Conservation (phyloP, 2,797 vertebrate genomes). For the Cyprinella venusta region DNA sequence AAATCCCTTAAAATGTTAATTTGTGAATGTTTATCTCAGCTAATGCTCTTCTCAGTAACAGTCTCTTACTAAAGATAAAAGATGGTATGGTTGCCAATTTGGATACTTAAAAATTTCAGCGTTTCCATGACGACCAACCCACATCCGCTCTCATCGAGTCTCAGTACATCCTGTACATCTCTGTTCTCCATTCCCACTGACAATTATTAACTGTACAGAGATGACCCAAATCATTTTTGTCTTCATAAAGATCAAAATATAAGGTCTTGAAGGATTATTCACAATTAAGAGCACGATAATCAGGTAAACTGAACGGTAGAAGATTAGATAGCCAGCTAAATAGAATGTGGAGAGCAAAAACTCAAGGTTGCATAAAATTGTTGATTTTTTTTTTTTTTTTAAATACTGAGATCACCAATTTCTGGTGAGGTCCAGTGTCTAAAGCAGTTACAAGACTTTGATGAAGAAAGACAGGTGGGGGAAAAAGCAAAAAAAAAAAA, state of each 20-base stretch:
- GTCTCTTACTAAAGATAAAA: slow-evolving; percentile 17
- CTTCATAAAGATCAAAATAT: background rate
- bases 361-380: slow-evolving; percentile 30
- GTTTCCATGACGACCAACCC: slow-evolving; percentile 56
- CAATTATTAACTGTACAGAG: background rate
- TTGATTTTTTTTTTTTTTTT: slow-evolving; percentile 54
- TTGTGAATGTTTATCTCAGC: background rate
- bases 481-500: background rate
- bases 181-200: background rate
- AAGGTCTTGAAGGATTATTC: slow-evolving; percentile 4
- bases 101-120: slow-evolving; percentile 5
- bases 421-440: slow-evolving; percentile 39
- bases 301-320: background rate
- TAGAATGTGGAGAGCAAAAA: slow-evolving; percentile 13
- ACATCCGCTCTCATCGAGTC: slow-evolving; percentile 16
- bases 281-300: slow-evolving; percentile 7
- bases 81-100: slow-evolving; percentile 29
- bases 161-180: background rate
- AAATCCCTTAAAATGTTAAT: background rate
- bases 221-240: background rate
- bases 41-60: background rate
- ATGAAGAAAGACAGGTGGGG: slow-evolving; percentile 7
- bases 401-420: slow-evolving; percentile 66
- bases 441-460: slow-evolving; percentile 15
- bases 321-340: background rate